These are phyloP conservation scores for Drosophila equinoxialis DNA, from an alignment of 1,140 invertebrate genomes.

Conservation along the genomic window DNA sequence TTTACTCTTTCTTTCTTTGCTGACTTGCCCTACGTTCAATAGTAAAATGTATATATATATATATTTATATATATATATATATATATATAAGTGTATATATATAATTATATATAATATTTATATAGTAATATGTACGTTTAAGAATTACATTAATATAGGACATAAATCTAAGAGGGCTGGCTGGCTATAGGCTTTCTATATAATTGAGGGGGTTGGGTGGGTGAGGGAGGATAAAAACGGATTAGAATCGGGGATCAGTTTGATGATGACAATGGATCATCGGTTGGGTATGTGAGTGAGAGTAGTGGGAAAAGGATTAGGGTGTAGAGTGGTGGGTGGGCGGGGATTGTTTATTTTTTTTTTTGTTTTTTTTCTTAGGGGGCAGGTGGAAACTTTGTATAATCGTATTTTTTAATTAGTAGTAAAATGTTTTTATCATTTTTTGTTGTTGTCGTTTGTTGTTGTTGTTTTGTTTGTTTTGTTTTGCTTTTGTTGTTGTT, in stretches of 20 bases:
- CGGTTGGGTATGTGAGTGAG: neutral
- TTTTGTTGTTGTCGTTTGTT: conserved; percentile 6
- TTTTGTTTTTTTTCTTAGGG: neutral
- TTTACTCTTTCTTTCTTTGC: conserved; percentile 44
- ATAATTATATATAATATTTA: conserved; percentile 60
- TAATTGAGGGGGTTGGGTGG: neutral
- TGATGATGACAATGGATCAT: too few species aligned
- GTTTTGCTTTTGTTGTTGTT: neutral
- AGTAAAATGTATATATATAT: conserved; percentile 76
- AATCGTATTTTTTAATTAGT: conserved; percentile 72
- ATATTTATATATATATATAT: conserved; percentile 46
- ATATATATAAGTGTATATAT: conserved; percentile 67
- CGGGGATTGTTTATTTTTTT: neutral
- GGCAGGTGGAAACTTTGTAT: conserved; percentile 50
- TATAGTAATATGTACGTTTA: conserved; percentile 78
- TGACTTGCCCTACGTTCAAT: conserved; percentile 68
- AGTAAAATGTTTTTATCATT: conserved; percentile 57
- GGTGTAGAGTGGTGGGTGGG: conserved; percentile 7
- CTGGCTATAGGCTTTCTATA: conserved; percentile 36
- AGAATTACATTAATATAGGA: conserved; percentile 80
- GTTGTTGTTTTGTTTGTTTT: neutral
- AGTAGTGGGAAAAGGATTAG: conserved; percentile 11
- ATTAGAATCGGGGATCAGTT: neutral
- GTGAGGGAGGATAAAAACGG: conserved; percentile 7
- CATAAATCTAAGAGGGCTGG: conserved; percentile 71